A percentile compares a stretch with the other conserved stretches of the same genome.
phyloP scores from a whole-genome alignment of 2,888 invertebrate genomes.

The Eilema caniola region DNA sequence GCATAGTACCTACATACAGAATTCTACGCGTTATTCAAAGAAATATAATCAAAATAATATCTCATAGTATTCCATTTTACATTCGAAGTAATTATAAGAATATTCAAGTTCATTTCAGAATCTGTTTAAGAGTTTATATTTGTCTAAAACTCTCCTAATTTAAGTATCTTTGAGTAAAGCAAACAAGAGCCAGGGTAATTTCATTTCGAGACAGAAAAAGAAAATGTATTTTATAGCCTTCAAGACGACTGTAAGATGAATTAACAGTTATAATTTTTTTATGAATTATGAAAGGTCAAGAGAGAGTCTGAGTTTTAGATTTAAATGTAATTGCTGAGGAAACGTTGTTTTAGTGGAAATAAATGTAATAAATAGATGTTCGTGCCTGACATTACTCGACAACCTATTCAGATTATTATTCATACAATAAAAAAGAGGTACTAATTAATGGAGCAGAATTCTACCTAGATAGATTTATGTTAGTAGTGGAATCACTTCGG shows the following conservation, averaged over 20 bases:
- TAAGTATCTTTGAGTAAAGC: slow-evolving; percentile 26
- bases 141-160: slow-evolving; percentile 30
- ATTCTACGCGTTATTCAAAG: background rate
- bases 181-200: slow-evolving; percentile 29
- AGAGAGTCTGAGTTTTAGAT: background rate
- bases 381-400: too few species aligned
- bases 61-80: background rate
- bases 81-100: background rate
- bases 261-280: slow-evolving; percentile 10
- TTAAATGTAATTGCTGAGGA: background rate
- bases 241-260: slow-evolving; percentile 11
- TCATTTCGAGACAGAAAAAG: slow-evolving; percentile 27
- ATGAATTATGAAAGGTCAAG: background rate
- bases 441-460: too few species aligned
- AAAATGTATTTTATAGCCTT: slow-evolving; percentile 24
- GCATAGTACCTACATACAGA: too few species aligned
- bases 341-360: background rate
- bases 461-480: too few species aligned
- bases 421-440: too few species aligned
- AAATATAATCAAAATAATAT: background rate
- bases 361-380: too few species aligned
- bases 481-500: too few species aligned
- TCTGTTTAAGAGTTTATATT: slow-evolving; percentile 43
- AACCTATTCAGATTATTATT: too few species aligned
- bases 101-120: slow-evolving; percentile 17